phyloP scores from a whole-genome alignment of 2,888 invertebrate genomes.

The Andricus curvator region DNA sequence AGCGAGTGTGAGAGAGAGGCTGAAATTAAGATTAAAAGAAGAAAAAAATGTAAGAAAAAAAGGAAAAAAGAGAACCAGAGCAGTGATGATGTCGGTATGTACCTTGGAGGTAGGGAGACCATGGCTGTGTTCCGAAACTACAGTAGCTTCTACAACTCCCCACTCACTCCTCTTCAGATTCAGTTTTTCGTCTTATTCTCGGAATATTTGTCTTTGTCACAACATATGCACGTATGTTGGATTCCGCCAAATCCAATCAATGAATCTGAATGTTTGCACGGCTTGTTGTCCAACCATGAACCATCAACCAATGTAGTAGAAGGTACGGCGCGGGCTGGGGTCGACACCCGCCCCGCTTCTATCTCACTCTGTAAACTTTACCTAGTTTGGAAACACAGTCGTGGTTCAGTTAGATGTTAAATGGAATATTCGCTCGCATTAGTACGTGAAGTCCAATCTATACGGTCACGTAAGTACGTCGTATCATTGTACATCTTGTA shows the following conservation, averaged over 20 bases:
- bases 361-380: constrained; percentile 72
- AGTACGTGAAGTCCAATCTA: constrained; percentile 60
- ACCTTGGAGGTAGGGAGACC: constrained; percentile 84
- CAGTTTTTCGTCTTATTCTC: constrained; percentile 52
- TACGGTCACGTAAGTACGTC: constrained; percentile 47
- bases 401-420: constrained; percentile 73
- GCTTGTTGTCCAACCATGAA: constrained; percentile 72
- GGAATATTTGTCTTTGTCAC: constrained; percentile 63
- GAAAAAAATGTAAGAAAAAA: constrained; percentile 44
- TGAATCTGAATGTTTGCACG: constrained; percentile 70
- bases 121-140: constrained; percentile 83
- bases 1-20: constrained; percentile 48
- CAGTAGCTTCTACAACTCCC: constrained; percentile 77
- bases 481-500: constrained; percentile 43
- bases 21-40: constrained; percentile 41
- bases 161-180: constrained; percentile 69
- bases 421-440: constrained; percentile 64
- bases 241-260: constrained; percentile 72
- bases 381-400: constrained; percentile 79
- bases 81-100: constrained; percentile 78
- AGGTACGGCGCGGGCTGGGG: constrained; percentile 64
- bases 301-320: constrained; percentile 69
- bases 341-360: constrained; percentile 66
- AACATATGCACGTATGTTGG: constrained; percentile 71
- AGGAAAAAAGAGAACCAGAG: constrained; percentile 62